Evolutionary conservation across 2,888 invertebrate species (phyloP), one percentile per base, ranked within the genome.

Genomic region (Orchesellides sinensis): DNA sequence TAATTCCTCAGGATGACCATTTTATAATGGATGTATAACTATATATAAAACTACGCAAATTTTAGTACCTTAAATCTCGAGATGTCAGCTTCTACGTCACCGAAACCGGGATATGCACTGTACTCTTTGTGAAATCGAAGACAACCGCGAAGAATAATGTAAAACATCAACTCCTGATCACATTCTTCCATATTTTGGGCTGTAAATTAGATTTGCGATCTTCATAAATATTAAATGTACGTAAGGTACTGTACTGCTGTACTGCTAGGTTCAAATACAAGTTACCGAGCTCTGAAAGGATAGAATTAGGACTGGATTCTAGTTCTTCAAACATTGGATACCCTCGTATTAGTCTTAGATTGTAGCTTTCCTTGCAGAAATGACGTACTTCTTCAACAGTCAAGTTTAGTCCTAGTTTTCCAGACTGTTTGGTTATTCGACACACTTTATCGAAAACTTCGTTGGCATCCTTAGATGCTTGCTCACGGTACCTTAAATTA

Each of bases 91-190:
- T 98, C 98, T 21, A 96, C 95, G 89, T 96, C 93, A 89, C 94
- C 93, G 89, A 96, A 95, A 5, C 98, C 98, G 0, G 98, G 98
- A 89, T 95, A 96, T 79, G 95, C 92, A 89, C 96, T 96, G 90
- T 95, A 96, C 89, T 98, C 97, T 2, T 94, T 93, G 83, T 94
- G 93, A 90, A 99, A 99, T 86, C 95, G 93, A 89, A 98, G 98
- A 23, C 95, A 93, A n/a, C 97, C 97, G 88, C 98, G 92, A 35
- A 99, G 90, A 84, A 98, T 93, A 10, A 98, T 93, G 90, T 98
- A 98, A 89, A 96, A 96, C 75, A 98, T 94, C 92, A 96, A 94
- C 90, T 96, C 93, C 80, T 95, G 94, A 89, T 96, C 96, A 8
- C 96, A 95, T 89, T 95, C 94, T 90, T 97, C 96, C 79, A 95